Conservation (phyloP, 2,888 invertebrate genomes). For the Melanostoma scalare region DNA sequence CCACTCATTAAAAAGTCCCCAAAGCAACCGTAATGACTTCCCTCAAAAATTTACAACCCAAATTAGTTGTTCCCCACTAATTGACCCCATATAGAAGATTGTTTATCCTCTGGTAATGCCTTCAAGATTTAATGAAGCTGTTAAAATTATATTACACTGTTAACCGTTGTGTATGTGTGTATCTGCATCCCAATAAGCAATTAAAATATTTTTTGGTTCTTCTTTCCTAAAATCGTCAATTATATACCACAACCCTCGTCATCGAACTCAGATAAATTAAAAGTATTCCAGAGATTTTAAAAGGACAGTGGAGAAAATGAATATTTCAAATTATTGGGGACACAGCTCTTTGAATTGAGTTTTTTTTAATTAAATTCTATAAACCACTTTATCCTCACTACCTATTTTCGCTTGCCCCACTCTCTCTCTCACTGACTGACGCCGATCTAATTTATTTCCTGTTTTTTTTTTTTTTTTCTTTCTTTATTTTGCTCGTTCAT, state of each 20-base stretch:
- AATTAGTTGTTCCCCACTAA: constrained; percentile 36
- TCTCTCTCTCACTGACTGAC: neutral
- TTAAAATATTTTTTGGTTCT: constrained; percentile 30
- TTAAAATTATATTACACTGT: constrained; percentile 56
- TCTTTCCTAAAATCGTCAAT: constrained; percentile 7
- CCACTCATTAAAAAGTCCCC: no score
- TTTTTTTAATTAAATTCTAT: constrained; percentile 68
- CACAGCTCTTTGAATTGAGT: constrained; percentile 16
- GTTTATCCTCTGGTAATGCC: constrained; percentile 40
- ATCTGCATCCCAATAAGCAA: constrained; percentile 45
- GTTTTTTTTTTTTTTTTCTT: neutral
- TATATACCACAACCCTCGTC: constrained; percentile 18
- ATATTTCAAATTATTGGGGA: constrained; percentile 18
- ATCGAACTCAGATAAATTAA: neutral
- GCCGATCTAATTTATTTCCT: constrained; percentile 42
- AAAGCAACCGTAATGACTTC: neutral
- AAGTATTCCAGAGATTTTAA: neutral
- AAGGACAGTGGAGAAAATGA: neutral
- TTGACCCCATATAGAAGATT: constrained; percentile 55
- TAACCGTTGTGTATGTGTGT: constrained; percentile 16
- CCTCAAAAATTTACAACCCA: neutral
- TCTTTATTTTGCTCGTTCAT: neutral
- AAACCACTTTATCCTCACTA: constrained; percentile 42
- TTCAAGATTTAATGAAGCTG: constrained; percentile 58
- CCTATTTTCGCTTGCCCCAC: no score